Conservation (phyloP, 2,113 vertebrate species). For the Propithecus coquereli region DNA sequence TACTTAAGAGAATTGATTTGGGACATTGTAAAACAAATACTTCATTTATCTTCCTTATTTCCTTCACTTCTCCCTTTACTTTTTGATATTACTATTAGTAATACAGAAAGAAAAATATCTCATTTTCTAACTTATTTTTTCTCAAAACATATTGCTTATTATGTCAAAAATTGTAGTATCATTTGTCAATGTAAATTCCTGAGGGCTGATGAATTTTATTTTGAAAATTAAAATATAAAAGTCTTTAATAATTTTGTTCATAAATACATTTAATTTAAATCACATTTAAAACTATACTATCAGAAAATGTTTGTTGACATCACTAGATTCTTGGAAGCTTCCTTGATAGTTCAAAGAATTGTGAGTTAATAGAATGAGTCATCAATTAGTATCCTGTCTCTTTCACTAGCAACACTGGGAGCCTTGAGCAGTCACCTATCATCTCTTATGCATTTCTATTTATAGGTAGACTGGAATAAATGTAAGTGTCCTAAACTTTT, state of each 20-base stretch:
- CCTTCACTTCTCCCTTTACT: conserved; percentile 1
- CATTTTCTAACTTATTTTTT: background rate
- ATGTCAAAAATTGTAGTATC: background rate
- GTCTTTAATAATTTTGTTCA: background rate
- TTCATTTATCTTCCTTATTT: conserved; percentile 14
- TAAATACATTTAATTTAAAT: background rate
- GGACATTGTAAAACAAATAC: background rate
- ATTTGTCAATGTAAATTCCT: background rate
- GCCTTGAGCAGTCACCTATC: background rate
- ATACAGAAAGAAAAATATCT: background rate
- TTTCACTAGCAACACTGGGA: background rate
- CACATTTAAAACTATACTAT: background rate
- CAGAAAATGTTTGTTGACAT: background rate
- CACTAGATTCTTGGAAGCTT: background rate
- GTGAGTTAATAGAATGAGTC: background rate
- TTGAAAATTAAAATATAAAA: background rate
- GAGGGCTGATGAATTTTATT: background rate
- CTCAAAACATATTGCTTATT: background rate
- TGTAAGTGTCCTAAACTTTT: background rate
- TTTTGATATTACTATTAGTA: background rate
- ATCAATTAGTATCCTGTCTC: background rate
- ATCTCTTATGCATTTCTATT: background rate
- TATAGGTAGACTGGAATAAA: background rate
- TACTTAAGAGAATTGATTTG: background rate
- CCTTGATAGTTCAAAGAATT: background rate